Evolutionary conservation across 2,797 vertebrate species (phyloP).

Genomic region (Lepidocolaptes lacrymiger): DNA sequence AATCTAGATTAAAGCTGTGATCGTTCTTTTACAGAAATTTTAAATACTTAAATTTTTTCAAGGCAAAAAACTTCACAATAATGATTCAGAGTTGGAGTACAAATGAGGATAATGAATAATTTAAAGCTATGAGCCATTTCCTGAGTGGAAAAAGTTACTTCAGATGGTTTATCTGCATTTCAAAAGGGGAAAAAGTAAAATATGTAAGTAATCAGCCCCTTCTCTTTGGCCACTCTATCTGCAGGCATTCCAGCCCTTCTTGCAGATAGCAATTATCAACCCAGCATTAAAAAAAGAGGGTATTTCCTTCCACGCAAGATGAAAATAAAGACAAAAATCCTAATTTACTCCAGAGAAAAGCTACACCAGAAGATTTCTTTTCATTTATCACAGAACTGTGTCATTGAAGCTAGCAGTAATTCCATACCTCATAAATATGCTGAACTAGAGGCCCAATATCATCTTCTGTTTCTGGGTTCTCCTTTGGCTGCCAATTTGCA

Average conservation of each 20-base stretch:
- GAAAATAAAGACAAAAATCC: background rate
- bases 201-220: background rate
- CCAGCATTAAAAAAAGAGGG: background rate
- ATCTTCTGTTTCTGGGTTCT: constrained; percentile 84
- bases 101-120: background rate
- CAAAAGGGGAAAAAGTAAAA: background rate
- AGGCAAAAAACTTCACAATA: background rate
- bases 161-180: background rate
- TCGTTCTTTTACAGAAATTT: background rate
- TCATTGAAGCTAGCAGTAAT: background rate
- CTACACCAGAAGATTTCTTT: background rate
- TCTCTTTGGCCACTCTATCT: background rate
- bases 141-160: background rate
- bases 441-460: constrained; percentile 92
- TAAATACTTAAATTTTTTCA: background rate
- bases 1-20: background rate
- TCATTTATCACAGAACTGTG: background rate
- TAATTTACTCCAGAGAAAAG: background rate
- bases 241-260: background rate
- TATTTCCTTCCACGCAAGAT: background rate
- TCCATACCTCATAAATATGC: constrained; percentile 90
- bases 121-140: background rate
- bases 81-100: background rate
- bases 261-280: background rate
- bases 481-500: constrained; percentile 89